A percentile compares a stretch with the other conserved stretches of the same genome.
phyloP scores from a whole-genome alignment of 2,113 vertebrate genomes.

The Canis aureus region DNA sequence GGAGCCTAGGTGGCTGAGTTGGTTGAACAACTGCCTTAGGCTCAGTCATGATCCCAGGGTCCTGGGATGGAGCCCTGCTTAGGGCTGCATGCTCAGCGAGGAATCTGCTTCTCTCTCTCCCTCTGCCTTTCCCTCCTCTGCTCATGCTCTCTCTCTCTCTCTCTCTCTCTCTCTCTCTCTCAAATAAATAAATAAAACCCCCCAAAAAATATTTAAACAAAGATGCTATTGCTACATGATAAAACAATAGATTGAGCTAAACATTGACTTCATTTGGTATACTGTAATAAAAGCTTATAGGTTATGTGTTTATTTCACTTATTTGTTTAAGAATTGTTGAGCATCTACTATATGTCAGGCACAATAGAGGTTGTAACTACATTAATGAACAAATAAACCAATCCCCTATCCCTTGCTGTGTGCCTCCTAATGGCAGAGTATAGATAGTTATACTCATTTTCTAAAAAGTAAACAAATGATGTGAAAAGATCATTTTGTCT shows the following conservation, averaged over 20 bases:
- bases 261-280: not conserved
- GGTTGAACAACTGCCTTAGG: too few relatives aligned
- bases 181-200: too few relatives aligned
- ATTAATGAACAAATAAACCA: not conserved
- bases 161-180: too few relatives aligned
- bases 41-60: not conserved
- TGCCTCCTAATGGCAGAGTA: not conserved
- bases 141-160: too few relatives aligned
- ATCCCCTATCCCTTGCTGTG: fast-evolving
- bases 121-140: too few relatives aligned
- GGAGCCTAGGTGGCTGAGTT: too few relatives aligned
- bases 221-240: not conserved
- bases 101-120: too few relatives aligned
- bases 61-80: too few relatives aligned
- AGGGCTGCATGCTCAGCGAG: too few relatives aligned
- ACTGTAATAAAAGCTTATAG: not conserved
- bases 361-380: not conserved
- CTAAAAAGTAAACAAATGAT: not conserved
- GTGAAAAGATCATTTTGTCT: not conserved
- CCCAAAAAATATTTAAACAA: not conserved
- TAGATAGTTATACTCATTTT: not conserved
- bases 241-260: not conserved
- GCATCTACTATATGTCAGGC: not conserved
- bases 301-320: not conserved
- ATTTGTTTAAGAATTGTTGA: conserved; percentile 17